These are phyloP conservation scores for Zaprionus bogoriensis DNA, from an alignment of 2,888 invertebrate species.

Conservation along the genomic window DNA sequence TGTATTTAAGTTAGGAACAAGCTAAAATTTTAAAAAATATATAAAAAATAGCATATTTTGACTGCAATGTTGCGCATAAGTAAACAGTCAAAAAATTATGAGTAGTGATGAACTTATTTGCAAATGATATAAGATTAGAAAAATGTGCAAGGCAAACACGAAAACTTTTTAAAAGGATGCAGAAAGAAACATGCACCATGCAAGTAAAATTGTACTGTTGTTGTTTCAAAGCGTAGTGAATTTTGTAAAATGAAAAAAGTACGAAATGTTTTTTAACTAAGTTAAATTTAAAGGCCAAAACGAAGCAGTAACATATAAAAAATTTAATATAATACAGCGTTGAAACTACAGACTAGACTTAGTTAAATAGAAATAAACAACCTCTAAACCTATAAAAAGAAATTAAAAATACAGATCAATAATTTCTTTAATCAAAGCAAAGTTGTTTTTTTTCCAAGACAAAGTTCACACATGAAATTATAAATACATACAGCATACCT, in stretches of 20 bases:
- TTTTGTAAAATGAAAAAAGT: constrained; percentile 14
- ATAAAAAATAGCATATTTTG: constrained; percentile 44
- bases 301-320: constrained; percentile 51
- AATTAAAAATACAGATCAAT: constrained; percentile 29
- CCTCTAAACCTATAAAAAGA: constrained; percentile 6
- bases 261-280: constrained; percentile 29
- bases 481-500: constrained; percentile 28
- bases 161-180: constrained; percentile 51
- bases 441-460: constrained; percentile 46
- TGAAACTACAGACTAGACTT: constrained; percentile 21
- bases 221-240: constrained; percentile 43
- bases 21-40: background rate
- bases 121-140: constrained; percentile 13
- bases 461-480: constrained; percentile 26
- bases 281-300: constrained; percentile 6
- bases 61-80: constrained; percentile 30
- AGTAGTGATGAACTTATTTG: constrained; percentile 2
- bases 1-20: constrained; percentile 1
- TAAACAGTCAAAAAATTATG: constrained; percentile 8
- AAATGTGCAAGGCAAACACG: constrained; percentile 35
- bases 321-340: constrained; percentile 34
- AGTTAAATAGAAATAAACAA: constrained; percentile 44
- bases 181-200: constrained; percentile 16
- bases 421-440: constrained; percentile 57
- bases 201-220: constrained; percentile 32